These are phyloP conservation scores for Hippoglossus hippoglossus DNA, from an alignment of 2,797 vertebrate genomes.

Conservation along the genomic window DNA sequence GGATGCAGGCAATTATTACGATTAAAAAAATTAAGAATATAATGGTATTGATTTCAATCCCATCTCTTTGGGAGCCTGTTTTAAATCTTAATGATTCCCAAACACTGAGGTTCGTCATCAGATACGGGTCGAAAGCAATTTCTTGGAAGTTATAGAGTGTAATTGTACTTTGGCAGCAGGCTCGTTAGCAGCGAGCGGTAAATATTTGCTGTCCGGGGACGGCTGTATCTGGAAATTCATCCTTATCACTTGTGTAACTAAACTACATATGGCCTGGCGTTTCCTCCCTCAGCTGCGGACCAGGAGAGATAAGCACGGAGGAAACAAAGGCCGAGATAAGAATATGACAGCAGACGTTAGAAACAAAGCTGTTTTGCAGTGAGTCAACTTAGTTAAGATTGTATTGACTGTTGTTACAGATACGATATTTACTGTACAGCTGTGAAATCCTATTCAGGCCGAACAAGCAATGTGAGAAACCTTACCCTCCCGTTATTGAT, in stretches of 20 bases:
- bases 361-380: constrained; percentile 2
- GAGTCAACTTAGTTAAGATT: not conserved
- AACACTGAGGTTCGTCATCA: constrained; percentile 13
- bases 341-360: not conserved
- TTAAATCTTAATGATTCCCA: constrained; percentile 9
- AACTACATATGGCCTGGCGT: constrained; percentile 38
- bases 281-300: constrained; percentile 33
- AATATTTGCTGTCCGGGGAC: constrained; percentile 68
- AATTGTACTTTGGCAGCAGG: constrained; percentile 50
- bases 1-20: not conserved
- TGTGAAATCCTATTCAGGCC: not conserved
- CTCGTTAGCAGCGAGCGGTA: constrained; percentile 53
- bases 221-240: constrained; percentile 51
- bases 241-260: constrained; percentile 65
- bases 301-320: constrained; percentile 45
- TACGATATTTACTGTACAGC: not conserved
- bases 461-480: constrained; percentile 6
- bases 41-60: constrained; percentile 45
- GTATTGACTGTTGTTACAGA: not conserved
- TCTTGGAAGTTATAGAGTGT: constrained; percentile 33
- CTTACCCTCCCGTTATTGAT: constrained; percentile 23
- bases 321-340: constrained; percentile 9
- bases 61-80: constrained; percentile 21
- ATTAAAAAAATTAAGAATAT: constrained; percentile 11
- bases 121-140: constrained; percentile 30